These are phyloP conservation scores for Zosterops borbonicus DNA, from an alignment of 2,113 vertebrate species.

Conservation along the genomic window DNA sequence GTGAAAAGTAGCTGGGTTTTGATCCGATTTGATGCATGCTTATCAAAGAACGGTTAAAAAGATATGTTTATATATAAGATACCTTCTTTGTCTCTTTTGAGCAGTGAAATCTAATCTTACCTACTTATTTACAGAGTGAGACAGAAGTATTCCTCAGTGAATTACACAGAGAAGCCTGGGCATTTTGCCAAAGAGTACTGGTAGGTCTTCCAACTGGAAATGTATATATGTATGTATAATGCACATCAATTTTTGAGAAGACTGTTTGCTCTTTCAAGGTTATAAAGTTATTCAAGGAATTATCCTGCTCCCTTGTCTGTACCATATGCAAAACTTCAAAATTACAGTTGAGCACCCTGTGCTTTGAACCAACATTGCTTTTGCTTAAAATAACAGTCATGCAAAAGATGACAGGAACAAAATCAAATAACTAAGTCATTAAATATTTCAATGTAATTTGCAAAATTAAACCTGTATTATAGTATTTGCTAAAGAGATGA, in stretches of 20 bases:
- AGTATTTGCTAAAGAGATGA: not conserved
- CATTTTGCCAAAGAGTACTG: not conserved
- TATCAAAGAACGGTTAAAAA: constrained; percentile 30
- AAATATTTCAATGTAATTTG: not conserved
- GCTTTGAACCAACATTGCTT: not conserved
- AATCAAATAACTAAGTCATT: not conserved
- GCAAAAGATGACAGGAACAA: not conserved
- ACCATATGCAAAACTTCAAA: not conserved
- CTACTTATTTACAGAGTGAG: not conserved
- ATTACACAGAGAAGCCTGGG: not conserved
- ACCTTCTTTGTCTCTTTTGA: constrained; percentile 1
- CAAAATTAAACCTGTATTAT: not conserved
- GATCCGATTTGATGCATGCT: not conserved
- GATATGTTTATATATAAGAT: not conserved
- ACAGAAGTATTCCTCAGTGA: constrained; percentile 16
- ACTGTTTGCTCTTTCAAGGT: not conserved
- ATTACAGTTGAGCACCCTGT: not conserved
- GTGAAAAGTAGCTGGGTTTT: constrained; percentile 3
- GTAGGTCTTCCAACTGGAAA: not conserved
- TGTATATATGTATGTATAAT: not conserved
- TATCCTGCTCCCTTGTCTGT: not conserved
- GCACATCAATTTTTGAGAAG: not conserved
- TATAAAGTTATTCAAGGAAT: not conserved
- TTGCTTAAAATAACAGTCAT: not conserved
- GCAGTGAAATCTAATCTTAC: constrained; percentile 20